phyloP scores from a whole-genome alignment of 2,797 vertebrate genomes.

The Acestrorhynchus altus region DNA sequence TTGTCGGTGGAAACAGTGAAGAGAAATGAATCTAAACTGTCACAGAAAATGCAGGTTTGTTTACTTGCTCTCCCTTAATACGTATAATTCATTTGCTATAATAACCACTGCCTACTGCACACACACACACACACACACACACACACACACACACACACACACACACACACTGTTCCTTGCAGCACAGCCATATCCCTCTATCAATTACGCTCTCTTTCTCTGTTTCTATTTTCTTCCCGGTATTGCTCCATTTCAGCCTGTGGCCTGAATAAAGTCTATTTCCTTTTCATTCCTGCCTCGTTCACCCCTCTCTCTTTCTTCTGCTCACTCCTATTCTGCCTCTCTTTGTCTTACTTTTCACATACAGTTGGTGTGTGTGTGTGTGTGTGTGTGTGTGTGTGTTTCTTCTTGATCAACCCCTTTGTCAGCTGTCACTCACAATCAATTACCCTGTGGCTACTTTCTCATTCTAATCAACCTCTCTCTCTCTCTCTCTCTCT shows the following conservation, averaged over 20 bases:
- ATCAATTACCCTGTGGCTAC: not conserved
- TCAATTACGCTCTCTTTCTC: constrained; percentile 62
- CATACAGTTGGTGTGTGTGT: constrained; percentile 30
- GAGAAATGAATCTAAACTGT: too few relatives aligned
- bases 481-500: constrained; percentile 56
- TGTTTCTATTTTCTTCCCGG: constrained; percentile 67
- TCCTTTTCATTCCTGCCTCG: constrained; percentile 53
- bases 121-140: constrained; percentile 58
- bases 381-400: constrained; percentile 52
- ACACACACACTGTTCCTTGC: constrained; percentile 44
- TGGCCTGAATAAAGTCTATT: constrained; percentile 74
- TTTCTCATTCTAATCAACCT: constrained; percentile 36
- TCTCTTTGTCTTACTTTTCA: constrained; percentile 14
- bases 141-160: constrained; percentile 55
- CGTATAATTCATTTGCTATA: constrained; percentile 64
- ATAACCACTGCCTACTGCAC: constrained; percentile 68
- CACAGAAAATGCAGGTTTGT: too few relatives aligned
- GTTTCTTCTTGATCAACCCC: constrained; percentile 15
- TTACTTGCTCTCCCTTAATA: constrained; percentile 10
- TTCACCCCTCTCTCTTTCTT: not conserved
- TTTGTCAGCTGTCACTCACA: constrained; percentile 9
- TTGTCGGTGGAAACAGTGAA: too few relatives aligned
- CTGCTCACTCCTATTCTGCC: not conserved
- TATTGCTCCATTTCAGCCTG: constrained; percentile 72
- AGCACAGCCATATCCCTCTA: constrained; percentile 26